These are phyloP conservation scores for Amblyopsis rosae DNA, from an alignment of 2,113 vertebrate species.

Conservation along the genomic window DNA sequence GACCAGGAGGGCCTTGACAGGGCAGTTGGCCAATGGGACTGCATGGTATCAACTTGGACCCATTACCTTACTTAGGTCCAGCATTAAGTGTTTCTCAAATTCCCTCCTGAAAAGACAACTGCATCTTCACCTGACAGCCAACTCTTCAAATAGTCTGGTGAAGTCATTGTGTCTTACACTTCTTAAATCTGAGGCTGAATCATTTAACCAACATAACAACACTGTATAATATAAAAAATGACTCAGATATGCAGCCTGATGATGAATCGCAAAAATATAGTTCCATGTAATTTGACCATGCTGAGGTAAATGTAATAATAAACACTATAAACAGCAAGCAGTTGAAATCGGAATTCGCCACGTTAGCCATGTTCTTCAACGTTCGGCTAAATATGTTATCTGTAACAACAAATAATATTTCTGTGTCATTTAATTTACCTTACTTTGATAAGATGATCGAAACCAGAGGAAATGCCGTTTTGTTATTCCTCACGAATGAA, in stretches of 20 bases:
- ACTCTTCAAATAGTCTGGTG: neutral
- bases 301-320: constrained; percentile 16
- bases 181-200: constrained; percentile 21
- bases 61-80: constrained; percentile 41
- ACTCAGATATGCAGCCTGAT: constrained; percentile 52
- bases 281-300: constrained; percentile 27
- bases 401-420: neutral
- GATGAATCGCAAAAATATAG: constrained; percentile 53
- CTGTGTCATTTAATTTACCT: neutral
- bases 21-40: constrained; percentile 28
- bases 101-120: constrained; percentile 13
- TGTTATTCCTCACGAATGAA: constrained; percentile 27
- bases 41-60: constrained; percentile 56
- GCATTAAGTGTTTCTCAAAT: constrained; percentile 10
- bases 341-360: neutral
- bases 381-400: neutral
- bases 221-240: neutral
- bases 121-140: constrained; percentile 8
- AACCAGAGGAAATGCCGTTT: constrained; percentile 37
- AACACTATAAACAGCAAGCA: neutral
- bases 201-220: constrained; percentile 16
- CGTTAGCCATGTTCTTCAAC: neutral
- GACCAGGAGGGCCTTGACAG: constrained; percentile 38
- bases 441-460: constrained; percentile 29
- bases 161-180: neutral